These are phyloP conservation scores for Lingula anatina DNA, from an alignment of 2,888 invertebrate species.

Conservation along the genomic window DNA sequence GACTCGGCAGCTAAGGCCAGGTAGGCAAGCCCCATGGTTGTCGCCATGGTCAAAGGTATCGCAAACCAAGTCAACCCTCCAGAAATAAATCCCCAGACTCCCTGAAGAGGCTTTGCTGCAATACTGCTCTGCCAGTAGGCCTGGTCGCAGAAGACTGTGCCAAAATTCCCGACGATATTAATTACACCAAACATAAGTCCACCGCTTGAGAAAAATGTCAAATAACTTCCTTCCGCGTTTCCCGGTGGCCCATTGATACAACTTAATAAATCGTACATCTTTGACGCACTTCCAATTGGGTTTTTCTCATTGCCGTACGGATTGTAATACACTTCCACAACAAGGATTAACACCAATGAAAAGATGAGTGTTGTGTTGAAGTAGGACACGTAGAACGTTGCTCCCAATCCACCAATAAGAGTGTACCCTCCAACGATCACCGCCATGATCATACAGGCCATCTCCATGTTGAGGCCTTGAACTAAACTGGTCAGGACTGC, in stretches of 20 bases:
- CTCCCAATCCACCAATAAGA: constrained; percentile 47
- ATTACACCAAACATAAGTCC: constrained; percentile 49
- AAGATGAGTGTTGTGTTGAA: constrained; percentile 50
- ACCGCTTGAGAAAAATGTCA: constrained; percentile 44
- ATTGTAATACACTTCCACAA: constrained; percentile 39
- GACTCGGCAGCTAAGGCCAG: constrained; percentile 34
- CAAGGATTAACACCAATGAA: constrained; percentile 40
- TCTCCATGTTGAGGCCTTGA: constrained; percentile 40
- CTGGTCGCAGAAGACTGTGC: constrained; percentile 52
- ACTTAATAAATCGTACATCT: constrained; percentile 32
- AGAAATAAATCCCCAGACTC: too few species aligned
- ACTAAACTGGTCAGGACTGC: too few species aligned
- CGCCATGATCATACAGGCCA: constrained; percentile 42
- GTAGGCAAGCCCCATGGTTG: constrained; percentile 49
- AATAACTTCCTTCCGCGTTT: constrained; percentile 38
- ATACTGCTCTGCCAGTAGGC: constrained; percentile 53
- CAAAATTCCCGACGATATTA: constrained; percentile 51
- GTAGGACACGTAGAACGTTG: constrained; percentile 52
- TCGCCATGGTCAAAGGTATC: constrained; percentile 49
- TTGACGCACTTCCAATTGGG: constrained; percentile 26
- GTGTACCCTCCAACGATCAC: constrained; percentile 44
- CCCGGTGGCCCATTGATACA: constrained; percentile 38
- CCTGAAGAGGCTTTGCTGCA: too few species aligned
- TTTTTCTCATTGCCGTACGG: constrained; percentile 17
- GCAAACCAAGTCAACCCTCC: constrained; percentile 52